A percentile compares a stretch with the other conserved stretches of the same genome.
These are phyloP conservation scores for Catamblyrhynchus diadema DNA, from an alignment of 2,797 vertebrate species.

Conservation along the genomic window DNA sequence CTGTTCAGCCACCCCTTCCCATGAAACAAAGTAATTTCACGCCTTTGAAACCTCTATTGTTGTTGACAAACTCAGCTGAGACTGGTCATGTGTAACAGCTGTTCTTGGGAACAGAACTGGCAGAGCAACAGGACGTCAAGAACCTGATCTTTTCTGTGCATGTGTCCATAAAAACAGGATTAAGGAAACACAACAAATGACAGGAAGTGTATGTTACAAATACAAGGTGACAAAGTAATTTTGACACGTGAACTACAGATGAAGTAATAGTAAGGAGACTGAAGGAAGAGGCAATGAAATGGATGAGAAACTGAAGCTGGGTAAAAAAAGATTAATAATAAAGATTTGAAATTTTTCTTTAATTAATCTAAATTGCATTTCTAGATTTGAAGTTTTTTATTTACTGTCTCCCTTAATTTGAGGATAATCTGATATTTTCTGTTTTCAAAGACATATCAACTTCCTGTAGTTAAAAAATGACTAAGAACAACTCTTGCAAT, in stretches of 20 bases:
- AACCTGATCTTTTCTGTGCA: background rate
- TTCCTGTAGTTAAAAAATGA: background rate
- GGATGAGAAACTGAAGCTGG: background rate
- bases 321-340: background rate
- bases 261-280: background rate
- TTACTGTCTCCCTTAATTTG: background rate
- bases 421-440: background rate
- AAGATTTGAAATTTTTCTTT: background rate
- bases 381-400: background rate
- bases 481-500: background rate
- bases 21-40: background rate
- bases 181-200: background rate
- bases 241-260: background rate
- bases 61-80: conserved; percentile 35
- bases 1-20: background rate
- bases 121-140: background rate
- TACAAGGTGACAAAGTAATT: background rate
- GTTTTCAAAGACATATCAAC: background rate
- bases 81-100: background rate
- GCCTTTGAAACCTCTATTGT: background rate
- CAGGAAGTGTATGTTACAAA: background rate
- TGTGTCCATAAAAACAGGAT: background rate
- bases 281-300: background rate
- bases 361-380: background rate
- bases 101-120: background rate